Conservation (phyloP, 2,113 vertebrate species). For the Passer montanus region DNA sequence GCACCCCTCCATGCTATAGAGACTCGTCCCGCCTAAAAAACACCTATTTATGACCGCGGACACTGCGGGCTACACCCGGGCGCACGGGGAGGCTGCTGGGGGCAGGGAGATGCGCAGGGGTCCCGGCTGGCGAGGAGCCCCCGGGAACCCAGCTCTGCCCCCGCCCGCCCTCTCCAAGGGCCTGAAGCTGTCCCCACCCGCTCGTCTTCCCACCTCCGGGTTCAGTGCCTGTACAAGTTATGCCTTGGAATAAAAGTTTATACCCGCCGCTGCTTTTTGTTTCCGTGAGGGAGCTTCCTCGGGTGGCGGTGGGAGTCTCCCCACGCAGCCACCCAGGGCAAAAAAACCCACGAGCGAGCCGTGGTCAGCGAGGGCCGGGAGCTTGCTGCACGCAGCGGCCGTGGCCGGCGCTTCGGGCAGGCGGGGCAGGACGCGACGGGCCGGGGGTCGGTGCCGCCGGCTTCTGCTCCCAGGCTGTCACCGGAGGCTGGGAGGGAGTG, state of each 20-base stretch:
- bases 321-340: background rate
- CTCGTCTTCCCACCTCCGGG: background rate
- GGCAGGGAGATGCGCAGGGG: background rate
- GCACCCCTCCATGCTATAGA: constrained; percentile 83
- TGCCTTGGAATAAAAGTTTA: constrained; percentile 40
- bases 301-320: background rate
- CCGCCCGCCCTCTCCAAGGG: background rate
- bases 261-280: background rate
- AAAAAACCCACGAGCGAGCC: background rate
- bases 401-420: background rate
- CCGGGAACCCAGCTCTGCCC: background rate
- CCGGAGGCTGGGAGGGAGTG: background rate
- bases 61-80: background rate
- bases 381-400: background rate
- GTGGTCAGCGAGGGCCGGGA: background rate
- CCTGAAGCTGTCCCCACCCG: background rate
- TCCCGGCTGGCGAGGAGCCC: background rate
- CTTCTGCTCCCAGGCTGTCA: background rate
- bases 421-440: background rate
- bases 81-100: background rate
- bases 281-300: background rate
- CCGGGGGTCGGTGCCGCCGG: background rate
- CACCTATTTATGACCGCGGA: background rate
- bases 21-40: background rate
- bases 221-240: background rate